Base-by-base conservation (phyloP, 2,113 vertebrate species). In the Pollimyrus isidori region DNA sequence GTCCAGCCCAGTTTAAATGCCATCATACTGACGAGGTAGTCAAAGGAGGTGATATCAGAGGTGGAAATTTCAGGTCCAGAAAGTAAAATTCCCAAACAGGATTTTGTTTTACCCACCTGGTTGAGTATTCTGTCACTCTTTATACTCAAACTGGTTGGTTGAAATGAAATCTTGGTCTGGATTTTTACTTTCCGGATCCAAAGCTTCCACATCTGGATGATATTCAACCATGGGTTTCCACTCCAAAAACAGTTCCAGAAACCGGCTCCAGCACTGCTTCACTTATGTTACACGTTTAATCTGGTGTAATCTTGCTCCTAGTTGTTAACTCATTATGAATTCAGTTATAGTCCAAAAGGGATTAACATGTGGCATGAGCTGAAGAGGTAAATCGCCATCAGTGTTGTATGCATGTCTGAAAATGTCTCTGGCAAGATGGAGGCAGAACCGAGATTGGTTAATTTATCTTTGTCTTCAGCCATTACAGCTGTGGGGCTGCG, bases 231-330 rank as follows among this genome's bases (percentile, higher is more conserved):
- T 30, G 62, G 62, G n/a, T 26, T 30, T 69, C 62, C 30, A 30
- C 62, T 30, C 62, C 58, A 65, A 15, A 35, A 30, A 73, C 11
- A 1, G 65, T n/a, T 46, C 90, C 65, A 88, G 82, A 76, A 89
- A 90, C 86, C 73, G 83, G 11, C 52, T 5, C 88, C 90, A 89
- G 89, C 89, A 53, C 42, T n/a, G 19, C 76, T 50, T 90, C 53
- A 48, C 39, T 84, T 89, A 50, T 92, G 53, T 90, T 87, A 89
- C 84, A 83, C 56, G 9, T 86, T 91, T 91, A 91, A 92, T 91
- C 88, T 89, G 91, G 90, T 91, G 89, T 88, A 89, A 91, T 91
- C 90, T 56, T 86, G 88, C 89, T 85, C 85, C 50, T 52, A 17
- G 49, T 87, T 56, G n/a, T n/a, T 85, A 85, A 39, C 50, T 35